Base-by-base conservation (phyloP, 2,888 invertebrate genomes). In the Hypomecis atomaria region DNA sequence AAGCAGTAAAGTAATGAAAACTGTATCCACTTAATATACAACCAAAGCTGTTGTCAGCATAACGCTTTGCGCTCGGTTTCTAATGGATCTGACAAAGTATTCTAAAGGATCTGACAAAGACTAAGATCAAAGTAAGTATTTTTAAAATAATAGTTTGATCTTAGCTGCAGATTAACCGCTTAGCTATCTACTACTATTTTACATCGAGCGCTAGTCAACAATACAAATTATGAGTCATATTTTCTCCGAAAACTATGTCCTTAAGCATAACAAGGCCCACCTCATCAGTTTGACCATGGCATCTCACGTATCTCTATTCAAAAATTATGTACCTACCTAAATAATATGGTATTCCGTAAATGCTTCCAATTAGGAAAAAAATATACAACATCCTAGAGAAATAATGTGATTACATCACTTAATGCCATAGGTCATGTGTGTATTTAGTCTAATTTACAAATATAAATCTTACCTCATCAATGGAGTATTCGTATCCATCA, bases 401-500 rank as follows among this genome's bases (percentile, higher is more conserved):
- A 49, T 36, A 23, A 36, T 55, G 42, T 33, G 38, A 0, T 33
- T 13, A 43, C 10, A 36, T 36, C 36, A 4, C 34, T 33, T 54
- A 13, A 5, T 55, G 33, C 48, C 62, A 50, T 43, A 60, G 44
- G 65, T 52, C 52, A 62, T 10, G 42, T 42, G 36, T 42, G 42
- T 42, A 49, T 52, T 5, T 37, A 49, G 33, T 43, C 33, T 6
- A 34, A 23, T 44, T 36, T 13, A 38, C 6, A 7, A 43, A 44
- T 40, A 74, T 38, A 50, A 5, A 9, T 8, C 81, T 86, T 86
- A 94, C 94, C 79, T 82, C 83, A 0, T 89, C 83, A 65, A 93
- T 92, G 0, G 95, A 93, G 84, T 93, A 95, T 76, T 94, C 95
- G 73, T 96, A 96, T n/a, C 96, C 96, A 78, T 96, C 96, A 9